phyloP scores from a whole-genome alignment of 92 coral and sea anemone species.

The Zoanthus gigantus region DNA sequence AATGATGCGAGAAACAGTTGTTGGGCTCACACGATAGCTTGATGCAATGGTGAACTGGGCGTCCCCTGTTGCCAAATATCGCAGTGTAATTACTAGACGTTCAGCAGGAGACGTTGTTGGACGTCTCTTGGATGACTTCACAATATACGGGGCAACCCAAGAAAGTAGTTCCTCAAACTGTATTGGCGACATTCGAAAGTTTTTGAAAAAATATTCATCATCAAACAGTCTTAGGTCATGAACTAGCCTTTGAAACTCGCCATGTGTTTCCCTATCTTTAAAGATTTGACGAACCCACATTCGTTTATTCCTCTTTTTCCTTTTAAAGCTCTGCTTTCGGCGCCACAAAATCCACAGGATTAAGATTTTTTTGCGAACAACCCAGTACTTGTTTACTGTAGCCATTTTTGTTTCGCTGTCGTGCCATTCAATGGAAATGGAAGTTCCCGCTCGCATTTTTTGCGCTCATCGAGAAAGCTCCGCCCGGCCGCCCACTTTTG shows the following conservation, averaged over 20 bases:
- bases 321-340: conserved; percentile 18
- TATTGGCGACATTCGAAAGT: background rate
- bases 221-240: conserved; percentile 46
- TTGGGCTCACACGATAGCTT: conserved; percentile 1
- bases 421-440: conserved; percentile 12
- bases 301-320: background rate
- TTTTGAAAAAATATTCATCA: conserved; percentile 34
- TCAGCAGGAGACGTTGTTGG: background rate
- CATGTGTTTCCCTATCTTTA: conserved; percentile 22
- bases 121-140: conserved; percentile 1
- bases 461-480: conserved; percentile 17
- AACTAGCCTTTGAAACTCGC: conserved; percentile 42
- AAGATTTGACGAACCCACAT: conserved; percentile 33
- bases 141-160: background rate
- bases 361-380: conserved; percentile 12
- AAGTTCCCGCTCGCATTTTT: conserved; percentile 7
- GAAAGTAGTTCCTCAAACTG: background rate
- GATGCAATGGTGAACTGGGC: background rate
- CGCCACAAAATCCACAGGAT: conserved; percentile 11
- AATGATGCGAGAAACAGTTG: background rate
- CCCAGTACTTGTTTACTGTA: conserved; percentile 16
- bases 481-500: conserved; percentile 8
- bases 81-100: background rate
- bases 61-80: background rate
- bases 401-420: conserved; percentile 8